Evolutionary conservation across 1,140 invertebrate genomes (phyloP), one percentile per base, ranked within the genome.

Genomic region (Drosophila tropicalis): DNA sequence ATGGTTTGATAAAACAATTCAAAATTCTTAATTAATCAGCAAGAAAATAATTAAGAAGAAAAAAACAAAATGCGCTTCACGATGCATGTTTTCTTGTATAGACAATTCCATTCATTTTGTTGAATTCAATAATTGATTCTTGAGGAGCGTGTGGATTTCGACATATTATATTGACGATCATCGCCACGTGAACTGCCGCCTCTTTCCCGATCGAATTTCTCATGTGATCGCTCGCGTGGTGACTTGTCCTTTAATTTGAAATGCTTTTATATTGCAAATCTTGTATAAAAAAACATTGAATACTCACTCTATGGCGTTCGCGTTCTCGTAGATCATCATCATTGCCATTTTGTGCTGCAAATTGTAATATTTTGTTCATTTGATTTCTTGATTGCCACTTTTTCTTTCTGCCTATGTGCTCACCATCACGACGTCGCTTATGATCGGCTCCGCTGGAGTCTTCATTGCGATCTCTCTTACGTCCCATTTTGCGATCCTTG

Each of bases 371-470:
- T 22, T 91, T 60, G 67, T 72, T 62, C 39, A 69, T 57, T 76
- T 67, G 61, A 62, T 54, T 54, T 55, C 15, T 58, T 41, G n/a
- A 47, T 67, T 39, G 36, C 12, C 36, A 66, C 12, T 58, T 72
- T 61, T 66, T 72, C 41, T 61, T 71, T 70, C 71, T 91, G 79
- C 76, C 54, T 58, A 70, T 70, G 71, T 91, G 79, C 76, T 90
- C 93, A 96, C 95, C 95, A 94, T 96, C 96, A 79, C 96, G 94
- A 61, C 95, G 93, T 62, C 95, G 92, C 85, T 96, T 96, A 80
- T 96, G 95, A 86, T 96, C 95, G 25, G 94, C 90, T 22, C 93
- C 81, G 15, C 94, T 80, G 0, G 94, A 92, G 90, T 96, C 95
- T 56, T 96, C 96, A 7, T 93, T 89, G 78, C 95, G 94, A 89